Evolutionary conservation across 1,140 invertebrate genomes (phyloP).

Genomic region (Alviniconcha marisindica): DNA sequence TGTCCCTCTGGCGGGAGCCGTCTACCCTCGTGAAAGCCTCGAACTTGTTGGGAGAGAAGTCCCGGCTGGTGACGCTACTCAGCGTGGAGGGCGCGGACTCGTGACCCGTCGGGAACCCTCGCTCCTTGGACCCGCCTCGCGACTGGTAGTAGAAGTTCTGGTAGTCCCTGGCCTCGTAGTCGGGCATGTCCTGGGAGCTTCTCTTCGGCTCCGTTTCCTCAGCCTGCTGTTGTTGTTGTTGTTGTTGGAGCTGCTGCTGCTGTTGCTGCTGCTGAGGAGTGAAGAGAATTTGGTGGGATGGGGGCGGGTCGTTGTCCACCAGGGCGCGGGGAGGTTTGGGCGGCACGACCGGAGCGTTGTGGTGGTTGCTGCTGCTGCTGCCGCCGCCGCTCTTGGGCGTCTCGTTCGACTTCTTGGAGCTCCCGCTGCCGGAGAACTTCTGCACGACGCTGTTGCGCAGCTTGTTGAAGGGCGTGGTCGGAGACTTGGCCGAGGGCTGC

Average conservation of each 20-base stretch:
- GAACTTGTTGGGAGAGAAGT: conserved; percentile 40
- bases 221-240: conserved; percentile 5
- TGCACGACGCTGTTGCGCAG: conserved; percentile 56
- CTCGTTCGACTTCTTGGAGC: conserved; percentile 40
- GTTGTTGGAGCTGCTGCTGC: background rate
- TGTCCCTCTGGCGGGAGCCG: background rate
- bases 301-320: background rate
- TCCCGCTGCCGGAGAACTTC: conserved; percentile 51
- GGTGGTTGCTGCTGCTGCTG: background rate
- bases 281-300: conserved; percentile 28
- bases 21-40: conserved; percentile 34
- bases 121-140: background rate
- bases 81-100: conserved; percentile 39
- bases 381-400: background rate
- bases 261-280: background rate
- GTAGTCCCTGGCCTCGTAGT: conserved; percentile 27
- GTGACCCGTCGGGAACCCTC: conserved; percentile 14
- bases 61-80: conserved; percentile 38
- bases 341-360: background rate
- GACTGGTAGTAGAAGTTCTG: conserved; percentile 44
- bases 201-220: background rate
- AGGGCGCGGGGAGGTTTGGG: background rate
- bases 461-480: conserved; percentile 54
- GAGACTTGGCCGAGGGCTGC: conserved; percentile 30
- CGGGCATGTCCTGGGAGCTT: background rate